A percentile compares a stretch with the other conserved stretches of the same genome.
These are phyloP conservation scores for Telenomus remus DNA, from an alignment of 1,140 invertebrate species.

Conservation along the genomic window DNA sequence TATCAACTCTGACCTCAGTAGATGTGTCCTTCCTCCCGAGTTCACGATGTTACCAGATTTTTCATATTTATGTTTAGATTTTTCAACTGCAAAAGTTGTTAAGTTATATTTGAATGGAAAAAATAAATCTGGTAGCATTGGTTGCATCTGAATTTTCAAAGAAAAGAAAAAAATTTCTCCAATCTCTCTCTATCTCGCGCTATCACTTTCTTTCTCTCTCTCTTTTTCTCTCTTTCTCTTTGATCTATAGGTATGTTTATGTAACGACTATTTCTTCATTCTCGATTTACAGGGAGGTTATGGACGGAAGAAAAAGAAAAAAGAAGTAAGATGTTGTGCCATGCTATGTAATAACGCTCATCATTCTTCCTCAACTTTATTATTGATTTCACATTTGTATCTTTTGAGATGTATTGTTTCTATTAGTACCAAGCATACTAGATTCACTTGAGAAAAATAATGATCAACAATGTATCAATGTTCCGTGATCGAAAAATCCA, in stretches of 20 bases:
- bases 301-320: constrained; percentile 96
- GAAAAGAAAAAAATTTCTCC: too few species aligned
- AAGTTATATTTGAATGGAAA: too few species aligned
- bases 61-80: too few species aligned
- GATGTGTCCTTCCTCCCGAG: constrained; percentile 23
- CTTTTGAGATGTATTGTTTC: constrained; percentile 46
- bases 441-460: constrained; percentile 43
- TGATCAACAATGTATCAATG: constrained; percentile 54
- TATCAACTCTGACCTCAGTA: constrained; percentile 21
- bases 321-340: constrained; percentile 89
- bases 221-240: constrained; percentile 59
- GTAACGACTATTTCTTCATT: constrained; percentile 76
- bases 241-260: constrained; percentile 72
- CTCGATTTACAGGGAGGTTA: constrained; percentile 87
- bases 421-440: constrained; percentile 58
- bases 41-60: constrained; percentile 29
- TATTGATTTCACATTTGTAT: constrained; percentile 54
- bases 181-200: constrained; percentile 11
- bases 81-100: too few species aligned
- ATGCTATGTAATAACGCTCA: constrained; percentile 73
- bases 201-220: constrained; percentile 14
- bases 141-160: constrained; percentile 26
- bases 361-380: constrained; percentile 61
- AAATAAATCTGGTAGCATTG: constrained; percentile 42
- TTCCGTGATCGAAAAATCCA: constrained; percentile 21